phyloP scores from a whole-genome alignment of 1,140 invertebrate genomes.

The Aphelenchoides fujianensis region DNA sequence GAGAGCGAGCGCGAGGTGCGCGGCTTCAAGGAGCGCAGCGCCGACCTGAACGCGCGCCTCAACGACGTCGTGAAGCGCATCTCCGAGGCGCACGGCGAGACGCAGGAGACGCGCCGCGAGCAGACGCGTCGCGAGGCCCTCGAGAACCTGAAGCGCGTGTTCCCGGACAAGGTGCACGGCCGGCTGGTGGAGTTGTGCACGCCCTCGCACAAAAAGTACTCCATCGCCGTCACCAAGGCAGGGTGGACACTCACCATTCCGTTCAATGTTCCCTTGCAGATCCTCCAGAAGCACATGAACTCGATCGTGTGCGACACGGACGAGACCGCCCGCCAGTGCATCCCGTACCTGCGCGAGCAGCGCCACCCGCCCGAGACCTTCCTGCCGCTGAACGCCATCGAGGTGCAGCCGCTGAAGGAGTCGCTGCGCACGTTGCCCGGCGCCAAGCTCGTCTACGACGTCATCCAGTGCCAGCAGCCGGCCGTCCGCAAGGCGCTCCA shows the following conservation, averaged over 20 bases:
- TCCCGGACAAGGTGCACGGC: constrained; percentile 89
- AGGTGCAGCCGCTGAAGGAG: constrained; percentile 85
- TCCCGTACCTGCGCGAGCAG: constrained; percentile 95
- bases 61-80: constrained; percentile 80
- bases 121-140: constrained; percentile 96
- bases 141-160: constrained; percentile 92
- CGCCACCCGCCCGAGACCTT: constrained; percentile 98
- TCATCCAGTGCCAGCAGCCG: constrained; percentile 87
- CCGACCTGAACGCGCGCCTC: not conserved
- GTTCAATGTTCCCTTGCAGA: constrained; percentile 22
- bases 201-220: constrained; percentile 89
- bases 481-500: constrained; percentile 93
- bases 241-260: not conserved
- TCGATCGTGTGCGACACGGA: constrained; percentile 98
- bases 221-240: constrained; percentile 96
- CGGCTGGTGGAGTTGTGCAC: constrained; percentile 98
- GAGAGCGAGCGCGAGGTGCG: not conserved
- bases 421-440: constrained; percentile 82
- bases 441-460: constrained; percentile 93
- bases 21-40: not conserved
- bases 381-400: constrained; percentile 90
- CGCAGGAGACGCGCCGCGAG: constrained; percentile 88
- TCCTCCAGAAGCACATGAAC: constrained; percentile 91
- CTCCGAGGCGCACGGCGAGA: constrained; percentile 92
- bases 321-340: constrained; percentile 92